Evolutionary conservation across 2,888 invertebrate species (phyloP), one percentile per base, ranked within the genome.

Genomic region (Lasioglossum marginatum): DNA sequence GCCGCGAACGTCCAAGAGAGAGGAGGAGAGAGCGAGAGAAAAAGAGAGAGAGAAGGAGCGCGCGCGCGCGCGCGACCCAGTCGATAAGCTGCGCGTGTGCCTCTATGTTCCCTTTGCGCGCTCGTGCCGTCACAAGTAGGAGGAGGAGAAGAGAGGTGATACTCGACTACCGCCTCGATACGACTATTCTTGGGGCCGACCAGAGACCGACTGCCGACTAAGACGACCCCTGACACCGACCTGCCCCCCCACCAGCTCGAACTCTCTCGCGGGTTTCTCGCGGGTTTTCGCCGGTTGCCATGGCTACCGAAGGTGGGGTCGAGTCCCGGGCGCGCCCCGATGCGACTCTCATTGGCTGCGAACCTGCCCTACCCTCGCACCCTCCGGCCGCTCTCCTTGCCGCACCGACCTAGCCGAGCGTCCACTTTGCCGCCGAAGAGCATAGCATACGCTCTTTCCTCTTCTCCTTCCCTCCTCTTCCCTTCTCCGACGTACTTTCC

Each of bases 181-280:
- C 94, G 93, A 94, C 94, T 95, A 94, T 94, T 92, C 94, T 93
- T 93, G 92, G 92, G 93, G 94, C 93, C 94, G 94, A 94, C 93
- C 93, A 93, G 94, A 95, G 94, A 95, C 94, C 93, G 93, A 95
- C 95, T 95, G 94, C 92, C 94, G 94, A 93, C 93, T 92, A 92
- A 92, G 92, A 92, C 95, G 95, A 95, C 95, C 95, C 95, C 95
- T 95, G 95, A 95, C 95, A 95, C 94, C 94, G 94, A 94, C 94
- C 94, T 93, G 92, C 87, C 88, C 91, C 91, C 93, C 94, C 93
- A 92, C 93, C 90, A 91, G 80, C 84, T 78, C 80, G 71, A 85
- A 81, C 91, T 91, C 90, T 92, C 93, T 93, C 93, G 92, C 93
- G 92, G 92, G 93, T 92, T 93, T 93, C 93, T 93, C 93, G 93